Evolutionary conservation across 2,797 vertebrate genomes (phyloP).

Genomic region (Caiman crocodilus): DNA sequence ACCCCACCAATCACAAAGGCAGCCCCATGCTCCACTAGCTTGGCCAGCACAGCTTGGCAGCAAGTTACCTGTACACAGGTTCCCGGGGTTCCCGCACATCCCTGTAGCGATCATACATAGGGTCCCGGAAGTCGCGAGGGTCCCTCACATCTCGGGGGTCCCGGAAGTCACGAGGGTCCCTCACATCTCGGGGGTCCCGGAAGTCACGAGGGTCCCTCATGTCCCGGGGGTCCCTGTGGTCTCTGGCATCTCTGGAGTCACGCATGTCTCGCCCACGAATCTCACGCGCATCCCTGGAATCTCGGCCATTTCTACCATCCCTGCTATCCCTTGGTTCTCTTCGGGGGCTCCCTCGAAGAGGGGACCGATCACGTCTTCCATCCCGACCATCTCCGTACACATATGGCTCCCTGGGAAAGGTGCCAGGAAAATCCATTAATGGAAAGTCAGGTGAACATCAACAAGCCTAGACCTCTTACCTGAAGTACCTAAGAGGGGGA

Average conservation of each 20-base stretch:
- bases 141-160: conserved; percentile 74
- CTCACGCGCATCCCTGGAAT: conserved; percentile 86
- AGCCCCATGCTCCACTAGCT: not conserved
- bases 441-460: rapidly evolving
- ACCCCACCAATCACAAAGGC: rapidly evolving
- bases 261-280: conserved; percentile 70
- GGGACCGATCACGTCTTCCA: conserved; percentile 82
- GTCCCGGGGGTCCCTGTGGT: conserved; percentile 80
- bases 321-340: conserved; percentile 85
- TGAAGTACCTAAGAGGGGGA: not conserved
- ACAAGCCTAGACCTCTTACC: conserved; percentile 41
- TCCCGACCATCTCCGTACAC: conserved; percentile 83
- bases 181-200: conserved; percentile 78
- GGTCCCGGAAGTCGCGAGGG: conserved; percentile 73
- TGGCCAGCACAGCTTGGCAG: conserved; percentile 56
- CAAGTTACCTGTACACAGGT: conserved; percentile 78
- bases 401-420: conserved; percentile 81
- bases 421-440: conserved; percentile 66
- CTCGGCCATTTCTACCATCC: conserved; percentile 87
- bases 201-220: conserved; percentile 77
- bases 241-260: conserved; percentile 78
- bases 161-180: conserved; percentile 79
- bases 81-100: conserved; percentile 81
- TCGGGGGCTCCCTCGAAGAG: conserved; percentile 84
- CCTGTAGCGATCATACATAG: conserved; percentile 53